Conservation (phyloP, 1,140 invertebrate genomes). For the Eueides isabella region DNA sequence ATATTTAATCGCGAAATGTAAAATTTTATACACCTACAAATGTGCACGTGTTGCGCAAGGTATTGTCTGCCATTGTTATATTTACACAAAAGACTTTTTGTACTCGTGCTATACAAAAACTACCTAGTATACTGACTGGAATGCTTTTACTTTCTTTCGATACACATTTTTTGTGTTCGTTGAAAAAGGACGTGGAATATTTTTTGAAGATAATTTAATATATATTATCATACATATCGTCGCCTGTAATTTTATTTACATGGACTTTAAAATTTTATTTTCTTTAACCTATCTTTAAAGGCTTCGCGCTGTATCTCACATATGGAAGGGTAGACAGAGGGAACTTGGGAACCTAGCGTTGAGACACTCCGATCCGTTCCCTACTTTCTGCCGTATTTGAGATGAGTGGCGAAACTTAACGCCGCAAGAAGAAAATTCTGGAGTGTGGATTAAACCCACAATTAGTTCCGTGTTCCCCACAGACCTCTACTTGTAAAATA, state of each 20-base stretch:
- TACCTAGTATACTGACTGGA: conserved; percentile 50
- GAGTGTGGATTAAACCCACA: too few relatives aligned
- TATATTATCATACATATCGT: neutral
- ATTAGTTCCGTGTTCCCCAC: too few relatives aligned
- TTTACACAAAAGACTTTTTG: conserved; percentile 46
- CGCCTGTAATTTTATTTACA: neutral
- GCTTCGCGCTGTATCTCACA: too few relatives aligned
- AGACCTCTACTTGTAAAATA: too few relatives aligned
- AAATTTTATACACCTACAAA: neutral
- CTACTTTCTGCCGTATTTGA: too few relatives aligned
- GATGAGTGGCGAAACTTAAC: too few relatives aligned
- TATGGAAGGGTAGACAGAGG: too few relatives aligned
- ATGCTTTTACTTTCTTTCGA: conserved; percentile 70
- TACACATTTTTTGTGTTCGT: conserved; percentile 47
- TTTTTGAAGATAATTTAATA: neutral
- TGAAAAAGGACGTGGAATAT: neutral
- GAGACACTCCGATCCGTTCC: too few relatives aligned
- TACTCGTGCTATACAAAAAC: conserved; percentile 48
- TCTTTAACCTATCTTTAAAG: too few relatives aligned
- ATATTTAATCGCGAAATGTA: neutral
- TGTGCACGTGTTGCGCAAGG: conserved; percentile 60
- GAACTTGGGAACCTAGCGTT: too few relatives aligned
- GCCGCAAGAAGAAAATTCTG: too few relatives aligned
- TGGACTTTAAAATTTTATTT: neutral
- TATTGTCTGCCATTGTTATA: conserved; percentile 54